phyloP scores from a whole-genome alignment of 2,888 invertebrate species.

The Drosophila tanythrix region DNA sequence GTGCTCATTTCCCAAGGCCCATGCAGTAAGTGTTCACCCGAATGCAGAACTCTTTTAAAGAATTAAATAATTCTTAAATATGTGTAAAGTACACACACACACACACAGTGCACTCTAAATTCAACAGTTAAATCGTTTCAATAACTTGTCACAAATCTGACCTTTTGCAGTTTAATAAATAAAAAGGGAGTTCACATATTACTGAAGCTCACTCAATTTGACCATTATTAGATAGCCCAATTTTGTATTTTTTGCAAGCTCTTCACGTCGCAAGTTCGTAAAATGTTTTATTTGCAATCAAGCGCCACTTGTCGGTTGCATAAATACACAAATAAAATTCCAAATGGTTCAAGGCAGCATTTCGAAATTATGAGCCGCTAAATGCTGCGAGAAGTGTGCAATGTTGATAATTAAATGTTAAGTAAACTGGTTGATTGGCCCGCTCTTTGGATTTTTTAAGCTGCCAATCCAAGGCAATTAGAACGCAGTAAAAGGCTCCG shows the following conservation, averaged over 20 bases:
- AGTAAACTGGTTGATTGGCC: conserved; percentile 23
- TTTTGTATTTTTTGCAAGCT: background rate
- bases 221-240: background rate
- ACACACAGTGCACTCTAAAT: background rate
- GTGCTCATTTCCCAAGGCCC: rapidly evolving
- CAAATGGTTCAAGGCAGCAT: conserved; percentile 61
- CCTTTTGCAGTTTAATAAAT: background rate
- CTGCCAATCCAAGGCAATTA: conserved; percentile 61
- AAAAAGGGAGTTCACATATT: background rate
- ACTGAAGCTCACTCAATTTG: background rate
- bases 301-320: conserved; percentile 4
- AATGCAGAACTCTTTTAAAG: conserved; percentile 4
- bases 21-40: background rate
- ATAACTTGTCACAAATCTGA: background rate
- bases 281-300: conserved; percentile 16
- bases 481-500: conserved; percentile 59
- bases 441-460: conserved; percentile 18
- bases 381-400: conserved; percentile 31
- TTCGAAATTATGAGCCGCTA: conserved; percentile 29
- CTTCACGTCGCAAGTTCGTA: background rate
- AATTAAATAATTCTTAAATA: background rate
- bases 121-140: background rate
- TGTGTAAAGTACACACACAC: background rate
- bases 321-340: conserved; percentile 13
- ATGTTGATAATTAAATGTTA: conserved; percentile 39